Evolutionary conservation across 2,888 invertebrate species (phyloP), one percentile per base, ranked within the genome.

Genomic region (Agrypnus murinus): DNA sequence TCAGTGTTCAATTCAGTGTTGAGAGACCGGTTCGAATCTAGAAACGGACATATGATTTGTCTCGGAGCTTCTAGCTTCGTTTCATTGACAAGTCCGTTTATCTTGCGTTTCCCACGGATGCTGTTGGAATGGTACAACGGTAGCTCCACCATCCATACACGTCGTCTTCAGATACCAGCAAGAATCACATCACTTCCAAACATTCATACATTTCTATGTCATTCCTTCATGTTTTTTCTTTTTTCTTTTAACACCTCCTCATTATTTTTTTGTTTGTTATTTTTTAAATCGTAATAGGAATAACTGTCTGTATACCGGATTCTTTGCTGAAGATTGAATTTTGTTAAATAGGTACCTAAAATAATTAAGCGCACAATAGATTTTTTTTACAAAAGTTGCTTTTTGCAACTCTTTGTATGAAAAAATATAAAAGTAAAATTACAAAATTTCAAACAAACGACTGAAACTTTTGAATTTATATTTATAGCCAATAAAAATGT

Each of bases 1-100:
- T n/a, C n/a, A n/a, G n/a, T n/a, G n/a, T n/a, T n/a, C n/a, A 62
- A 69, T 68, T 72, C 65, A 48, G 62, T 65, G 69, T 65, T 60
- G 72, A 72, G 57, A 65, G 69, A 76, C 76, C 76, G 76, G 76
- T 76, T 75, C 72, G 64, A 53, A 62, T 15, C 34, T 58, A 65
- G n/a, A 40, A 67, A 36, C 67, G 71, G 72, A 65, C 75, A 55
- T 75, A 77, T 75, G 77, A 77, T 77, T 77, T 77, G 77, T 75
- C 71, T 72, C 71, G 64, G 59, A 69, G 71, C 75, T 53, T 58
- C 71, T 74, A 68, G 55, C 67, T 72, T 59, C 73, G 73, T 76
- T 77, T 75, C 77, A 78, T 79, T 79, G 78, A 79, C 77, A 77
- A 79, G 78, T 79, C 73, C 75, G 79, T 79, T 78, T 79, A 79